phyloP scores from a whole-genome alignment of 2,888 invertebrate genomes.

The Macroteleia sp. region DNA sequence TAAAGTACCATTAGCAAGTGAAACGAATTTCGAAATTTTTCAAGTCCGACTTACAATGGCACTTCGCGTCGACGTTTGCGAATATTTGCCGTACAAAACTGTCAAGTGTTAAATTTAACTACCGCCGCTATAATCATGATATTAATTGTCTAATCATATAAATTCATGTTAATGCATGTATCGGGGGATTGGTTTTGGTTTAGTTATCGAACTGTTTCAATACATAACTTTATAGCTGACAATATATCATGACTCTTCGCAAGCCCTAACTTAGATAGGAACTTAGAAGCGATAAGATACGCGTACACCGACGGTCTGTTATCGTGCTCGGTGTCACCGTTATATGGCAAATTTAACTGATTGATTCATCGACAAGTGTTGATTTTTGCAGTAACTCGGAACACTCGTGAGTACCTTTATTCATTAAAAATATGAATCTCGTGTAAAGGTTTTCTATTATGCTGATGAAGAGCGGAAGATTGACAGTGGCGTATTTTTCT shows the following conservation, averaged over 20 bases:
- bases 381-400: slow-evolving; percentile 30
- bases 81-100: slow-evolving; percentile 17
- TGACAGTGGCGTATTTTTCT: slow-evolving; percentile 32
- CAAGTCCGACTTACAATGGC: background rate
- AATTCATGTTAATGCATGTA: slow-evolving; percentile 10
- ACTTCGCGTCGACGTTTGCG: slow-evolving; percentile 1
- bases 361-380: slow-evolving; percentile 25
- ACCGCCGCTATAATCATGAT: slow-evolving; percentile 11
- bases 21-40: slow-evolving; percentile 1
- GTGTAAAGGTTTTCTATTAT: slow-evolving; percentile 40
- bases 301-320: too few species aligned
- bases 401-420: slow-evolving; percentile 10
- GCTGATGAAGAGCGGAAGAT: slow-evolving; percentile 31
- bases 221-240: slow-evolving; percentile 26
- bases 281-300: slow-evolving; percentile 26
- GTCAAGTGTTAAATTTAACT: slow-evolving; percentile 18
- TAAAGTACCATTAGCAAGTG: too few species aligned
- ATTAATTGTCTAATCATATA: slow-evolving; percentile 19
- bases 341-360: too few species aligned
- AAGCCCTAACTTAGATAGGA: background rate
- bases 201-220: slow-evolving; percentile 22
- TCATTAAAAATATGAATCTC: slow-evolving; percentile 22
- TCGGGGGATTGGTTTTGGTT: slow-evolving; percentile 3
- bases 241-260: slow-evolving; percentile 13
- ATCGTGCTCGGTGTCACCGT: too few species aligned